A percentile compares a stretch with the other conserved stretches of the same genome.
Conservation (phyloP, 2,113 vertebrate species). For the Oncorhynchus nerka region DNA sequence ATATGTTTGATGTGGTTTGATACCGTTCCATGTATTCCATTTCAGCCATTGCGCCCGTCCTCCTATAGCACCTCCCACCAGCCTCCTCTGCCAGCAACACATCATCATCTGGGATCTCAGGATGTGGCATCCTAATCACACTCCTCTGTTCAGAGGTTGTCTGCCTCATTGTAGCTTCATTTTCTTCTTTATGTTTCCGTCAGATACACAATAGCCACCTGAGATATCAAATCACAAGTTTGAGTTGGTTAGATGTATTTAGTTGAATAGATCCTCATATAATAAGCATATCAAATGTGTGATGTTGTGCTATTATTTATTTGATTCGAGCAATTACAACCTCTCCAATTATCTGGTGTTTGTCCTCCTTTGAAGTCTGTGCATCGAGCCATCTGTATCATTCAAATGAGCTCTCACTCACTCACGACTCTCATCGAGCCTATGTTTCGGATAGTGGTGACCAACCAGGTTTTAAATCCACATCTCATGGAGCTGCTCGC, state of each 20-base stretch:
- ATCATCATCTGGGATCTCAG: neutral
- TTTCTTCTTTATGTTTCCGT: neutral
- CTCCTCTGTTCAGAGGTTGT: neutral
- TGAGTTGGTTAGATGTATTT: constrained; percentile 18
- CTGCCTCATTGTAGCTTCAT: neutral
- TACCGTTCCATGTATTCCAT: no score
- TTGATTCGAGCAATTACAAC: constrained; percentile 34
- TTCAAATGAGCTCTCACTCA: neutral
- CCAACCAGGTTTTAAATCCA: neutral
- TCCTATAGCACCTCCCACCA: no score
- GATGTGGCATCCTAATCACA: constrained; percentile 16
- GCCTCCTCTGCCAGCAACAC: no score
- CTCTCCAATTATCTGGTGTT: constrained; percentile 26
- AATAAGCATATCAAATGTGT: neutral
- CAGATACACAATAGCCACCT: constrained; percentile 14
- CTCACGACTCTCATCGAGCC: neutral
- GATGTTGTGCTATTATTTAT: constrained; percentile 14
- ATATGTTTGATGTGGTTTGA: no score
- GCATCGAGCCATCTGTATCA: neutral
- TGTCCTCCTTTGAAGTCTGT: constrained; percentile 32
- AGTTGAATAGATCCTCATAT: constrained; percentile 11
- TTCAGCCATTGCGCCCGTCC: no score
- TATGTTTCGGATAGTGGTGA: neutral
- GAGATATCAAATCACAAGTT: constrained; percentile 31
- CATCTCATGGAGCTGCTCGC: neutral